phyloP scores from a whole-genome alignment of 1,140 invertebrate species.

The Rhopalosiphum padi region DNA sequence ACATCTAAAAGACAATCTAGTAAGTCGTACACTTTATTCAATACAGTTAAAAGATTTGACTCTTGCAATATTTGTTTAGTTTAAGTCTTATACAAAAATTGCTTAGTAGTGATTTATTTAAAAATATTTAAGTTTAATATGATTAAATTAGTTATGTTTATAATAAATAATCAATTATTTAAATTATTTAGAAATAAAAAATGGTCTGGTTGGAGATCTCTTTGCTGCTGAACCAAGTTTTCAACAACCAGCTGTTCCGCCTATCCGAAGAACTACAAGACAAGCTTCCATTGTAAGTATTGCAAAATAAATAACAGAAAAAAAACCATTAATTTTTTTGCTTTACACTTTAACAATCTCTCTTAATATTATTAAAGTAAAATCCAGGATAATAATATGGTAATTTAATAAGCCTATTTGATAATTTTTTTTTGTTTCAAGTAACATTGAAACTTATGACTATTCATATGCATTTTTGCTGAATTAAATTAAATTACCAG shows the following conservation, averaged over 20 bases:
- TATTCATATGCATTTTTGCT: too few species aligned
- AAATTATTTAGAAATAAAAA: conserved; percentile 18
- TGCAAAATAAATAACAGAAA: not conserved
- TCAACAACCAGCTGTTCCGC: conserved; percentile 46
- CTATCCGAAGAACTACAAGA: conserved; percentile 29
- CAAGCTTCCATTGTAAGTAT: conserved; percentile 50
- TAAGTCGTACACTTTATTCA: not conserved
- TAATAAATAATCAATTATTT: not conserved
- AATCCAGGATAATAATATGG: too few species aligned
- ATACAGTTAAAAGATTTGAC: not conserved
- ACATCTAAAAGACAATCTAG: conserved; percentile 36
- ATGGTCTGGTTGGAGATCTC: conserved; percentile 2
- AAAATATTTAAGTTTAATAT: not conserved
- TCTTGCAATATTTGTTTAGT: not conserved
- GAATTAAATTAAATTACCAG: too few species aligned
- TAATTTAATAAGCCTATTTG: too few species aligned
- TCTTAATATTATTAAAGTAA: too few species aligned
- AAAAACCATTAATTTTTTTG: too few species aligned
- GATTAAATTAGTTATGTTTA: too few species aligned
- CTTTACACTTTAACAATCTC: too few species aligned
- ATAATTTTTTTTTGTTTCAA: too few species aligned
- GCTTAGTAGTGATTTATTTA: not conserved
- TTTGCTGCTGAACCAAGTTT: conserved; percentile 39
- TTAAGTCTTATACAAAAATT: not conserved
- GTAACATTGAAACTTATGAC: too few species aligned